phyloP scores from a whole-genome alignment of 2,113 vertebrate genomes.

The Petroica traversi region DNA sequence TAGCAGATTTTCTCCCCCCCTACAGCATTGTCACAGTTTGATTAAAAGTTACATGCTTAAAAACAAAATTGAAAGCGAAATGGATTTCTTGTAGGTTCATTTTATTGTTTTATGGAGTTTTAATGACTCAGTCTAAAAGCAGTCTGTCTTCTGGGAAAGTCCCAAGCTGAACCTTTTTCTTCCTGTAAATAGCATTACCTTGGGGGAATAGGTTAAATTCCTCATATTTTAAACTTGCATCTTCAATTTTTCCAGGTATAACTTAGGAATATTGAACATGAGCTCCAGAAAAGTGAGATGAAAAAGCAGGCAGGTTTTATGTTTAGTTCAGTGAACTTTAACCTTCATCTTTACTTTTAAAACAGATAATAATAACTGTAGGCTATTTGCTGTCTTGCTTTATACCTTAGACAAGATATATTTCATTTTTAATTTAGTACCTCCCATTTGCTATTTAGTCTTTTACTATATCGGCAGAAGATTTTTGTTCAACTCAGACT shows the following conservation, averaged over 20 bases:
- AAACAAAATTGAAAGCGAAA: background rate
- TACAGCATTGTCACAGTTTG: background rate
- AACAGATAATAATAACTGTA: background rate
- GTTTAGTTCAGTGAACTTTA: background rate
- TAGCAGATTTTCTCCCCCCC: background rate
- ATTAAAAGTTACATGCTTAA: background rate
- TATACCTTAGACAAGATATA: background rate
- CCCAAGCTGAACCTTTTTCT: background rate
- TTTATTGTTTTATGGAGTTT: background rate
- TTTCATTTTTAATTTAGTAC: background rate
- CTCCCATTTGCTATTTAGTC: background rate
- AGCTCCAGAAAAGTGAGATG: background rate
- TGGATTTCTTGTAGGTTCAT: background rate
- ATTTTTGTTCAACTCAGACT: background rate
- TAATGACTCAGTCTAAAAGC: background rate
- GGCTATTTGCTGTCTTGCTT: background rate
- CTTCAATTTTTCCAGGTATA: background rate
- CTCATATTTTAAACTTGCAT: background rate
- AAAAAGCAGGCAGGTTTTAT: background rate
- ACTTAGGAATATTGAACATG: background rate
- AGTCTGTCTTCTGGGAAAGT: background rate
- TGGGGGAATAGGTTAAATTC: background rate
- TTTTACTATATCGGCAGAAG: background rate
- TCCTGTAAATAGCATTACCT: background rate
- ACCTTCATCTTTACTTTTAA: background rate